Conservation (phyloP, 2,113 vertebrate genomes). For the Epinephelus cyanopodus region DNA sequence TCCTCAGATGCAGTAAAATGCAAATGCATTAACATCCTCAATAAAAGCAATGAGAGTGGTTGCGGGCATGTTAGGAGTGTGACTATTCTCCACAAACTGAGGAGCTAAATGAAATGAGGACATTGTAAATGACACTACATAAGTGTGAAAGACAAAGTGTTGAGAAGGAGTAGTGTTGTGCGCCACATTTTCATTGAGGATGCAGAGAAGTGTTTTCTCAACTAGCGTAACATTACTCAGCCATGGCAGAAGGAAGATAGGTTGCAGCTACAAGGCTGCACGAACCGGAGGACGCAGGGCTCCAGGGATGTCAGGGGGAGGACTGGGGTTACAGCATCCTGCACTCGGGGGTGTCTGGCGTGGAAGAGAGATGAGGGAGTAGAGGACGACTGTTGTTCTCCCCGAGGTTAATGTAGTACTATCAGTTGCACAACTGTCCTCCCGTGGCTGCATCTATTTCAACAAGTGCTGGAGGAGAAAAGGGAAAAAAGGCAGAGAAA, state of each 20-base stretch:
- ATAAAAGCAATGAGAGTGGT: slow-evolving; percentile 11
- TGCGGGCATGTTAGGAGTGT: not conserved
- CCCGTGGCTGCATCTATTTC: slow-evolving; percentile 60
- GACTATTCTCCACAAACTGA: slow-evolving; percentile 6
- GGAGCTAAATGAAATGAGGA: slow-evolving; percentile 28
- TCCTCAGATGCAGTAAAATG: slow-evolving; percentile 5
- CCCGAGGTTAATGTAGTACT: slow-evolving; percentile 66
- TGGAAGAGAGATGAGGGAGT: slow-evolving; percentile 58
- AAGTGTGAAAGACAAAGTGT: slow-evolving; percentile 38
- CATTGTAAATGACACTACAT: slow-evolving; percentile 22
- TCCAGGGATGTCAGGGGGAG: slow-evolving; percentile 41
- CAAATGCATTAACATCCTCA: slow-evolving; percentile 1
- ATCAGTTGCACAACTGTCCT: slow-evolving; percentile 63
- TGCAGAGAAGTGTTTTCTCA: slow-evolving; percentile 33
- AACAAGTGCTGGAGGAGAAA: slow-evolving; percentile 59
- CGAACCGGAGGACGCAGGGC: slow-evolving; percentile 33
- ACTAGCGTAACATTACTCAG: slow-evolving; percentile 52
- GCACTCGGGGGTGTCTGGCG: slow-evolving; percentile 39
- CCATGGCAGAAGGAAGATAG: slow-evolving; percentile 49
- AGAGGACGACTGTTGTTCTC: slow-evolving; percentile 57
- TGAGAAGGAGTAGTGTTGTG: not conserved
- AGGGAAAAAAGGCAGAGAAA: not conserved
- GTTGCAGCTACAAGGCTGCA: slow-evolving; percentile 29
- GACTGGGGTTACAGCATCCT: slow-evolving; percentile 41
- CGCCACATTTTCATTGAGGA: slow-evolving; percentile 28